These are phyloP conservation scores for Coendou prehensilis DNA, from an alignment of 2,797 vertebrate species.

Conservation along the genomic window DNA sequence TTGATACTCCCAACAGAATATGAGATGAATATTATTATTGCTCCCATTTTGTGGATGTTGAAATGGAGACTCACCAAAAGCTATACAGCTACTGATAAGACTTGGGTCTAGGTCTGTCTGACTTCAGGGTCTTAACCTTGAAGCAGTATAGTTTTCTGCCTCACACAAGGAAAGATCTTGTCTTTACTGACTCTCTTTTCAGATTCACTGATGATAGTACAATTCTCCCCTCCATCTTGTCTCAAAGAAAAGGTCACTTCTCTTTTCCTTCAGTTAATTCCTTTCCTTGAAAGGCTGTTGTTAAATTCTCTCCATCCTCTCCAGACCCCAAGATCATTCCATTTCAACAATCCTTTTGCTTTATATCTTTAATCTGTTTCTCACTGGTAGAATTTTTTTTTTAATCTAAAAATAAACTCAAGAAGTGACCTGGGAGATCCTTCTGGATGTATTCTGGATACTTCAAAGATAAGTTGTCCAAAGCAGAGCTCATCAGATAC, in stretches of 20 bases:
- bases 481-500: not conserved
- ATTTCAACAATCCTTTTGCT: not conserved
- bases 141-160: not conserved
- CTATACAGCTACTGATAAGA: not conserved
- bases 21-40: not conserved
- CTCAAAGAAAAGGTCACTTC: not conserved
- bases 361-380: not conserved
- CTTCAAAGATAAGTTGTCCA: not conserved
- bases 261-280: not conserved
- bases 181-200: not conserved
- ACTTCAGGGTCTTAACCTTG: not conserved
- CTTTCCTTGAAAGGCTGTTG: not conserved
- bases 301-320: not conserved
- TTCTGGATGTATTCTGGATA: not conserved
- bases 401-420: slow-evolving; percentile 7
- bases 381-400: not conserved
- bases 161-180: not conserved
- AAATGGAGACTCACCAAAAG: not conserved
- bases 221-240: not conserved
- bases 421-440: not conserved
- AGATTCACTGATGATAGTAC: not conserved
- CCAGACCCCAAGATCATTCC: not conserved
- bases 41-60: not conserved
- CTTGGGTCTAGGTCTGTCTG: not conserved
- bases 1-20: not conserved